Percentiles rank a stretch among this genome's conserved stretches.
Conservation (phyloP, 2,797 vertebrate species). For the Hozukius guyotensis region DNA sequence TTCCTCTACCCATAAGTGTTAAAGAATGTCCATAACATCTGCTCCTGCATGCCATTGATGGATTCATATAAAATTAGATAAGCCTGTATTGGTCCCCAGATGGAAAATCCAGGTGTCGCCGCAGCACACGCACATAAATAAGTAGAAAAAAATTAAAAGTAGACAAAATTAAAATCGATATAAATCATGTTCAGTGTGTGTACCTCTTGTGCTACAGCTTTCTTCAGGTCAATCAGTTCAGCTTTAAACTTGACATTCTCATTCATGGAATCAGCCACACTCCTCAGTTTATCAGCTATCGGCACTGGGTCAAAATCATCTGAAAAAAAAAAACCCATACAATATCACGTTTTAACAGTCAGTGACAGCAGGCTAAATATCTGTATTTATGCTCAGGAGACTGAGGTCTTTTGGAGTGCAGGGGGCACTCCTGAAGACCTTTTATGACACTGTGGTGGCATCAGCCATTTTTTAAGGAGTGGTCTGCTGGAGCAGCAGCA, state of each 20-base stretch:
- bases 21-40: neutral
- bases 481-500: too few species aligned
- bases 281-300: slow-evolving; percentile 60
- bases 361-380: neutral
- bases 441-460: too few species aligned
- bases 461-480: too few species aligned
- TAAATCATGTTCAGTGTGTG: neutral
- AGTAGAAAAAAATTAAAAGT: neutral
- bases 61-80: neutral
- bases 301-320: slow-evolving; percentile 47
- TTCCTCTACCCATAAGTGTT: neutral
- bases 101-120: neutral
- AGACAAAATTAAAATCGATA: neutral
- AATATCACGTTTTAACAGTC: neutral
- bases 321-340: neutral
- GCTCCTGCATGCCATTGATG: too few species aligned
- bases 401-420: too few species aligned
- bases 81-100: neutral
- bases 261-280: slow-evolving; percentile 46
- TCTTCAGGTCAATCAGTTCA: neutral
- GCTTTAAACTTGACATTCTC: neutral
- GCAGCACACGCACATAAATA: neutral
- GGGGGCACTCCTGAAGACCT: too few species aligned
- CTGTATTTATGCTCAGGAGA: neutral
- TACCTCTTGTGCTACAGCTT: slow-evolving; percentile 54